These are phyloP conservation scores for Atrina japonica DNA, from an alignment of 2,888 invertebrate genomes.

Conservation along the genomic window DNA sequence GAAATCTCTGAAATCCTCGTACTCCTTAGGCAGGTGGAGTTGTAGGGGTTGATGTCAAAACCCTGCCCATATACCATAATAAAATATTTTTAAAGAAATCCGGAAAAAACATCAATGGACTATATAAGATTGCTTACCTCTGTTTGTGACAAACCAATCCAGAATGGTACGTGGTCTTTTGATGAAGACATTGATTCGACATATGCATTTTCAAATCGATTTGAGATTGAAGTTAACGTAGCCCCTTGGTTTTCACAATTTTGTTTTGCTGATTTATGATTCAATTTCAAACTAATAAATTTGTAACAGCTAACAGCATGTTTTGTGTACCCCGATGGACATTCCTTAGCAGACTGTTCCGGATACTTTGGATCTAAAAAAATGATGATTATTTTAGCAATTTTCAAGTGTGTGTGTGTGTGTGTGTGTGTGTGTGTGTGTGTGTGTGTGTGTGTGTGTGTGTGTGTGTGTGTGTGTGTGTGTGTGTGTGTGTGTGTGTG, in stretches of 20 bases:
- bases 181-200: neutral
- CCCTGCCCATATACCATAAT: too few relatives aligned
- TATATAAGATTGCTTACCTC: slow-evolving; percentile 5
- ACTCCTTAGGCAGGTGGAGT: too few relatives aligned
- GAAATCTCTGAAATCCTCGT: too few relatives aligned
- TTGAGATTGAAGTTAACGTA: slow-evolving; percentile 2
- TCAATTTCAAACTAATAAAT: neutral
- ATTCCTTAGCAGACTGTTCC: neutral
- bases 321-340: slow-evolving; percentile 2
- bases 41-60: too few relatives aligned
- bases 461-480: too few relatives aligned
- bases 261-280: slow-evolving; percentile 4
- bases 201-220: neutral
- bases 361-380: neutral
- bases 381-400: too few relatives aligned
- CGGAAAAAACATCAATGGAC: too few relatives aligned
- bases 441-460: too few relatives aligned
- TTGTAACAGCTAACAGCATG: neutral
- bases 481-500: too few relatives aligned
- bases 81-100: too few relatives aligned
- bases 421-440: too few relatives aligned
- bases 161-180: neutral
- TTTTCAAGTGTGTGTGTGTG: too few relatives aligned
- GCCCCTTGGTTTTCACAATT: neutral
- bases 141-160: slow-evolving; percentile 11